Conservation (phyloP, 37 sponge, comb jelly and placozoan genomes). For the Halisarca cf. caerulea region DNA sequence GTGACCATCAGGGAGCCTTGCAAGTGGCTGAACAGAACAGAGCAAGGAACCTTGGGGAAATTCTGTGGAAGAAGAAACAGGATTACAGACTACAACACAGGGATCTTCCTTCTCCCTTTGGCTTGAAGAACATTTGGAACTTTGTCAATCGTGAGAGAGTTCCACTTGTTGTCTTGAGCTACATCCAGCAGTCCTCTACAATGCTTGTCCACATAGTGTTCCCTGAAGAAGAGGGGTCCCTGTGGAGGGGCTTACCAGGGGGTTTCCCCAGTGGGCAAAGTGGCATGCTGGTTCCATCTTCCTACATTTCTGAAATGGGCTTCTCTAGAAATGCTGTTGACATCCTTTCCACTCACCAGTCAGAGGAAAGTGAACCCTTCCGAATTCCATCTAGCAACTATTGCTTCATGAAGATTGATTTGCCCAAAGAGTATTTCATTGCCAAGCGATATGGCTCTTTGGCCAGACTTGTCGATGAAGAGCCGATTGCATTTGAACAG, state of each 20-base stretch:
- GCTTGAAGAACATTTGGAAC: constrained; percentile 4
- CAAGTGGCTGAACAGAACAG: constrained; percentile 57
- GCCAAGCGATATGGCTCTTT: background rate
- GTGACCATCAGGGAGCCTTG: constrained; percentile 43
- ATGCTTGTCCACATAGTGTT: constrained; percentile 41
- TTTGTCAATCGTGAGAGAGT: constrained; percentile 21
- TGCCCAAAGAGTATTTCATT: background rate
- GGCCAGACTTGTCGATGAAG: background rate
- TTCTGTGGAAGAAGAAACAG: constrained; percentile 47
- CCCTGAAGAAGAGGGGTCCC: background rate
- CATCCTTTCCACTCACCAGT: background rate
- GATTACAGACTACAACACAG: background rate
- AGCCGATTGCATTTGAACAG: constrained; percentile 13
- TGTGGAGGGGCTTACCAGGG: background rate
- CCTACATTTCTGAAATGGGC: background rate
- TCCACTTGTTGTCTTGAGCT: constrained; percentile 60
- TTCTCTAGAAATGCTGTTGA: background rate
- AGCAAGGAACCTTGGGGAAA: constrained; percentile 74
- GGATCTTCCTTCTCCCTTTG: constrained; percentile 35
- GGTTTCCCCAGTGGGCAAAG: background rate
- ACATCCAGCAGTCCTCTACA: constrained; percentile 28
- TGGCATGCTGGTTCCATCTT: background rate
- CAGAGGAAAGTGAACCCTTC: background rate
- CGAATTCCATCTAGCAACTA: background rate
- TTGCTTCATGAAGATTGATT: constrained; percentile 1